A percentile compares a stretch with the other conserved stretches of the same genome.
Conservation (phyloP, 1,140 invertebrate genomes). For the Popillia japonica region DNA sequence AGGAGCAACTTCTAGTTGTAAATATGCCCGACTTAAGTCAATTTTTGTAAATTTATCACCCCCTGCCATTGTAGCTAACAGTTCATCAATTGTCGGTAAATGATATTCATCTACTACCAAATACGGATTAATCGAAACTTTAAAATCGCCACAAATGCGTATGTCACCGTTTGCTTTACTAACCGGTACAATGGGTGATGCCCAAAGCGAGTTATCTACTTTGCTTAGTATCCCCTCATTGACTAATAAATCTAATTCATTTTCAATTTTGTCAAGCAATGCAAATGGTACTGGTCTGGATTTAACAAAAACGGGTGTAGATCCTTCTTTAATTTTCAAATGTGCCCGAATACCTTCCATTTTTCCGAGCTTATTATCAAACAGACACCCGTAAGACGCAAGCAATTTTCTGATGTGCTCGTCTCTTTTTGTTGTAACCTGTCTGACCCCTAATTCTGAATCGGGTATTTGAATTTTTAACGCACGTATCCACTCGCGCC, state of each 20-base stretch:
- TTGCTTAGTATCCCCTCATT: conserved; percentile 37
- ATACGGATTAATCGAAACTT: conserved; percentile 35
- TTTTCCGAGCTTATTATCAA: conserved; percentile 31
- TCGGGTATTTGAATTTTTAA: background rate
- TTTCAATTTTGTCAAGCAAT: conserved; percentile 8
- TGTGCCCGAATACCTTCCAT: conserved; percentile 27
- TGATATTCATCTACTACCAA: conserved; percentile 42
- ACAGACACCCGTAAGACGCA: background rate
- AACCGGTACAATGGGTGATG: conserved; percentile 46
- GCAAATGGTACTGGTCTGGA: conserved; percentile 24
- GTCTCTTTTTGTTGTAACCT: background rate
- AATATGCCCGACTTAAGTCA: conserved; percentile 34
- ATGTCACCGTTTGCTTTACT: conserved; percentile 42
- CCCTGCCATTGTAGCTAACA: conserved; percentile 37
- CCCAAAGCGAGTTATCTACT: conserved; percentile 45
- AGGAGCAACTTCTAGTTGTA: conserved; percentile 24
- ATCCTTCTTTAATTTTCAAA: conserved; percentile 18
- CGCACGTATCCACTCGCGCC: conserved; percentile 15
- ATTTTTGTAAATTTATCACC: conserved; percentile 38
- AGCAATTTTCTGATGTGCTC: background rate
- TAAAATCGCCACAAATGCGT: conserved; percentile 47
- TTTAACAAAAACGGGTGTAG: conserved; percentile 33
- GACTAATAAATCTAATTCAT: conserved; percentile 30
- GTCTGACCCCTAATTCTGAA: background rate
- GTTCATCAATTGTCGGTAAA: conserved; percentile 41